Evolutionary conservation across 2,797 vertebrate species (phyloP).

Genomic region (Halcyon badia): DNA sequence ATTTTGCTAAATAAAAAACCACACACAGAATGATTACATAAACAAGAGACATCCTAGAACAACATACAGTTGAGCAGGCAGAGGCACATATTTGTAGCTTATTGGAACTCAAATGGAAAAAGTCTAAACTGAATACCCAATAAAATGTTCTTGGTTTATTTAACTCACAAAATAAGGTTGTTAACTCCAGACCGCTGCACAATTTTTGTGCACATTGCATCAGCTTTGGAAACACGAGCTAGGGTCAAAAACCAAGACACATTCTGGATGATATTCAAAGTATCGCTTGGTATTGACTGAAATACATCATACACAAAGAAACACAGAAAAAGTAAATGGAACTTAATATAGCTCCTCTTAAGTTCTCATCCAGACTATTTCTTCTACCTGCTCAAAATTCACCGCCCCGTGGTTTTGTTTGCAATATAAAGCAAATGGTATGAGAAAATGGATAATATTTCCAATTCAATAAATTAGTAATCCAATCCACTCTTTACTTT

Average conservation of each 20-base stretch:
- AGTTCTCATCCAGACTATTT: neutral
- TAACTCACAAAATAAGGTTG: neutral
- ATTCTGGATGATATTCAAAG: conserved; percentile 18
- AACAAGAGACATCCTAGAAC: neutral
- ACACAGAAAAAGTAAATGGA: neutral
- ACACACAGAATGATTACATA: neutral
- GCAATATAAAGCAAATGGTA: neutral
- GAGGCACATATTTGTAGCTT: neutral
- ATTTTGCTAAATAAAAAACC: neutral
- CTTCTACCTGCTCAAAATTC: neutral
- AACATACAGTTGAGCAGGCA: neutral
- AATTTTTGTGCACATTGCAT: neutral
- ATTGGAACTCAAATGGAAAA: neutral
- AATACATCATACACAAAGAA: neutral
- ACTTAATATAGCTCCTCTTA: neutral
- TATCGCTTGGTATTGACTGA: neutral
- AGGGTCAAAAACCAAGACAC: neutral
- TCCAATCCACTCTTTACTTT: neutral
- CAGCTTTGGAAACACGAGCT: neutral
- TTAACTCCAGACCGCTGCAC: neutral
- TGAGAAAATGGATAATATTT: neutral
- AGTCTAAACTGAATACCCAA: neutral
- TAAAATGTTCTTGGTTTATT: conserved; percentile 6
- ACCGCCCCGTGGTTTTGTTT: neutral
- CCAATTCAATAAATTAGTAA: neutral